Percentiles rank a stretch among this genome's conserved stretches.
phyloP scores from a whole-genome alignment of 2,797 vertebrate species.

The Centropyge bicolor region DNA sequence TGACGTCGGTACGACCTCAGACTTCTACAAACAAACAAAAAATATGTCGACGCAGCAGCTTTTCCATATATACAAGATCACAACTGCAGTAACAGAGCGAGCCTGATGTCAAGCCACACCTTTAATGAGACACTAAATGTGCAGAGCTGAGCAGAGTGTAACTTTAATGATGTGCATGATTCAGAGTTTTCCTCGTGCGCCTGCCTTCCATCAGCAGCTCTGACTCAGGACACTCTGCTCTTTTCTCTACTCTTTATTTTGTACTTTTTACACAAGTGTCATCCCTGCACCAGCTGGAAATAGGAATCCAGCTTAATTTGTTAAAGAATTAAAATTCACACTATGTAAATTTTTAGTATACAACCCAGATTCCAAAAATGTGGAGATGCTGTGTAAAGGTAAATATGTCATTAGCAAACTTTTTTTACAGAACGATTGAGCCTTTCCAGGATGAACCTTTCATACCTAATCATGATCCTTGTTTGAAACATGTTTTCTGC shows the following conservation, averaged over 20 bases:
- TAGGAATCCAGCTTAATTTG: background rate
- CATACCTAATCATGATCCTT: too few relatives aligned
- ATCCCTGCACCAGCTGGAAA: constrained; percentile 24
- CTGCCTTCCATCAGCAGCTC: constrained; percentile 54
- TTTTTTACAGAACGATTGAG: too few relatives aligned
- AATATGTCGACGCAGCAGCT: constrained; percentile 55
- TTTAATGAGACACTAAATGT: constrained; percentile 74
- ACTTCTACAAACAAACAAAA: constrained; percentile 47
- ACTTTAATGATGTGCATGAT: constrained; percentile 68
- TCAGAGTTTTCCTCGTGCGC: constrained; percentile 47
- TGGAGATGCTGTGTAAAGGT: too few relatives aligned
- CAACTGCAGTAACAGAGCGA: constrained; percentile 47
- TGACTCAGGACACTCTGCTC: constrained; percentile 44
- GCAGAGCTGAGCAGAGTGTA: constrained; percentile 58
- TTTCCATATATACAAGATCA: constrained; percentile 37
- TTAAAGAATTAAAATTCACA: constrained; percentile 12
- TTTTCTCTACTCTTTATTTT: constrained; percentile 48
- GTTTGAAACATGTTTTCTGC: too few relatives aligned
- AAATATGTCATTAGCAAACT: too few relatives aligned
- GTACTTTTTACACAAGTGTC: constrained; percentile 40
- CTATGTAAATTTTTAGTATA: background rate
- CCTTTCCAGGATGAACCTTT: too few relatives aligned
- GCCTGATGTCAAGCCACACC: constrained; percentile 58
- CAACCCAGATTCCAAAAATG: too few relatives aligned
- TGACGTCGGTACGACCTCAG: constrained; percentile 19